A percentile compares a stretch with the other conserved stretches of the same genome.
Conservation (phyloP, 2,797 vertebrate species). For the Pangasius krempfi region DNA sequence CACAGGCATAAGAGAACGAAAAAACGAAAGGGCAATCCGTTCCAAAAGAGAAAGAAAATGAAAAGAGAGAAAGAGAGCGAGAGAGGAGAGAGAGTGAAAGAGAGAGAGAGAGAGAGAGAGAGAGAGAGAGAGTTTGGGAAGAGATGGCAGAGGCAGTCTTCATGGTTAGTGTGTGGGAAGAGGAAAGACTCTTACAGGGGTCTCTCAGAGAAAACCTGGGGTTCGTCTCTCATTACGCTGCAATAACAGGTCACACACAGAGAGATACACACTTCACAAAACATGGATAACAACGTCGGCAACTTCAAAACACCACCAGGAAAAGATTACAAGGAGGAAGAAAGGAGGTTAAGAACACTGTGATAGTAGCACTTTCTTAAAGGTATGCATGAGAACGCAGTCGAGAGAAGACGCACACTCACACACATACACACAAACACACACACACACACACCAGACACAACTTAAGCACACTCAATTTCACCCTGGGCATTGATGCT, state of each 20-base stretch:
- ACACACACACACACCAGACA: conserved; percentile 29
- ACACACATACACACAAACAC: conserved; percentile 24
- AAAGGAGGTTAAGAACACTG: conserved; percentile 51
- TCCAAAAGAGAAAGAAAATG: conserved; percentile 72
- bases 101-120: conserved; percentile 58
- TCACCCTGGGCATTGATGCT: conserved; percentile 58
- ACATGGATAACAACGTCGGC: conserved; percentile 62
- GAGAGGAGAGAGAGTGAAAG: conserved; percentile 27
- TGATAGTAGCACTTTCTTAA: conserved; percentile 37
- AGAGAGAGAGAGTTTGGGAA: conserved; percentile 67
- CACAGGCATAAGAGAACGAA: conserved; percentile 62
- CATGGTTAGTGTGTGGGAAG: conserved; percentile 77
- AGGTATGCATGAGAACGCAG: conserved; percentile 26
- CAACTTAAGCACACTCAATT: conserved; percentile 36
- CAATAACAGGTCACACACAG: conserved; percentile 71
- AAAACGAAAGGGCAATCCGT: conserved; percentile 73
- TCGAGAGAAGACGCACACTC: not conserved
- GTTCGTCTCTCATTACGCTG: conserved; percentile 78
- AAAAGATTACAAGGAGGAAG: conserved; percentile 52
- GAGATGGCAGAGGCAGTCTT: conserved; percentile 78
- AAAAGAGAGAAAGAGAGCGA: conserved; percentile 37
- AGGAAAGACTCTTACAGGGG: conserved; percentile 79
- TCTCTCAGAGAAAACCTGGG: conserved; percentile 80
- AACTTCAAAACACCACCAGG: conserved; percentile 57
- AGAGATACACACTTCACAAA: conserved; percentile 60